A percentile compares a stretch with the other conserved stretches of the same genome.
Conservation (phyloP, 2,888 invertebrate species). For the Caenorhabditis imperialis region DNA sequence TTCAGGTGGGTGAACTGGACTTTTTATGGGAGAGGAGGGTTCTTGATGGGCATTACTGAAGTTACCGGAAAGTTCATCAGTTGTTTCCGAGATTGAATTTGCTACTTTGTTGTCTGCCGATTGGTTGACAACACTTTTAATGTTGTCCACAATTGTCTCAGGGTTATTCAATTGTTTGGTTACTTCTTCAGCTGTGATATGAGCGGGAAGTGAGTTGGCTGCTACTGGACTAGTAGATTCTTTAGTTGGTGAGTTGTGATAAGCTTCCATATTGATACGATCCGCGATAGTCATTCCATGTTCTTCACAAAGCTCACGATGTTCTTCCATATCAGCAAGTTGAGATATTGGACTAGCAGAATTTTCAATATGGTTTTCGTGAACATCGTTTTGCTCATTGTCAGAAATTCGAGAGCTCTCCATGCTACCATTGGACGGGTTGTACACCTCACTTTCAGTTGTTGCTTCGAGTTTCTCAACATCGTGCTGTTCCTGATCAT, state of each 20-base stretch:
- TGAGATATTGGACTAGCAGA: too few species aligned
- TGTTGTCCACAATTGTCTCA: too few species aligned
- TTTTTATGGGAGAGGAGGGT: conserved; percentile 11
- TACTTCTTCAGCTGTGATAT: conserved; percentile 19
- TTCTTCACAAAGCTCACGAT: too few species aligned
- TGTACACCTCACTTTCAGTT: conserved; percentile 25
- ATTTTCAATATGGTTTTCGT: not conserved
- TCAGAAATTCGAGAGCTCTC: conserved; percentile 18
- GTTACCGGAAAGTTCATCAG: conserved; percentile 30
- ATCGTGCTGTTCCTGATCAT: too few species aligned
- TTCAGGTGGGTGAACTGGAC: conserved; percentile 13
- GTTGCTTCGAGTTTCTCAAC: not conserved
- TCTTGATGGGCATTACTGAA: conserved; percentile 27
- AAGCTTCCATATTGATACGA: conserved; percentile 16
- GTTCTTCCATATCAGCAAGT: too few species aligned
- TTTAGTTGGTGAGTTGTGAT: conserved; percentile 35
- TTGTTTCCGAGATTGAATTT: conserved; percentile 19
- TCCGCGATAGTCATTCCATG: conserved; percentile 12
- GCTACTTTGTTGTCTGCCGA: conserved; percentile 26
- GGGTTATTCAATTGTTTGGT: conserved; percentile 1
- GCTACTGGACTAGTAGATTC: conserved; percentile 32
- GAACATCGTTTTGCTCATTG: not conserved
- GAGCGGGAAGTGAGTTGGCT: conserved; percentile 7
- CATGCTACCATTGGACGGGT: conserved; percentile 18
- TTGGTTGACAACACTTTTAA: conserved; percentile 6